phyloP scores from a whole-genome alignment of 2,888 invertebrate species.

The Sphaerophoria taeniata region DNA sequence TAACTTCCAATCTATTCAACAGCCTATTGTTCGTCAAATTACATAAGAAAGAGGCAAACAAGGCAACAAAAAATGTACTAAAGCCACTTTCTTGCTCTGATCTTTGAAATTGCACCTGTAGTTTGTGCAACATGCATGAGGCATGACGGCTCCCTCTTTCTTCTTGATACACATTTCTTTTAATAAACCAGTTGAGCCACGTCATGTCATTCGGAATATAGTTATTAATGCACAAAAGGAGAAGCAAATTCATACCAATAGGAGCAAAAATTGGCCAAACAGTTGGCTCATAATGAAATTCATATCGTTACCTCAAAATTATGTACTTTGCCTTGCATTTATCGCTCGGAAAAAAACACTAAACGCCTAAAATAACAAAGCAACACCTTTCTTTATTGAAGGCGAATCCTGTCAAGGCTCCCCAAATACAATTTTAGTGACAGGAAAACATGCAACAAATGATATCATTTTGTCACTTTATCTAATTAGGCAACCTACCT shows the following conservation, averaged over 20 bases:
- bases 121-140: constrained; percentile 1
- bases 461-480: constrained; percentile 57
- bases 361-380: not conserved
- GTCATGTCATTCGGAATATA: not conserved
- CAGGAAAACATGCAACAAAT: constrained; percentile 58
- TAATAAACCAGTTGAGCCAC: constrained; percentile 25
- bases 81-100: not conserved
- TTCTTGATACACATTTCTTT: not conserved
- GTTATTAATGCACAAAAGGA: no score
- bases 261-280: no score
- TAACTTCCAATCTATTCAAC: not conserved
- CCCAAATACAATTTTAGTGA: not conserved
- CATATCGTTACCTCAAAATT: no score
- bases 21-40: not conserved
- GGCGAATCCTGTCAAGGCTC: constrained; percentile 5
- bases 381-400: constrained; percentile 23
- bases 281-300: no score
- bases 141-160: not conserved
- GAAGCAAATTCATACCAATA: no score
- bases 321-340: not conserved
- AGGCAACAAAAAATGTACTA: not conserved
- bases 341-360: not conserved
- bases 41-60: not conserved
- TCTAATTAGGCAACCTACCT: constrained; percentile 18
- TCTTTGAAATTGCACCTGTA: constrained; percentile 6